Evolutionary conservation across 2,113 vertebrate genomes (phyloP).

Genomic region (Triplophysa rosa): DNA sequence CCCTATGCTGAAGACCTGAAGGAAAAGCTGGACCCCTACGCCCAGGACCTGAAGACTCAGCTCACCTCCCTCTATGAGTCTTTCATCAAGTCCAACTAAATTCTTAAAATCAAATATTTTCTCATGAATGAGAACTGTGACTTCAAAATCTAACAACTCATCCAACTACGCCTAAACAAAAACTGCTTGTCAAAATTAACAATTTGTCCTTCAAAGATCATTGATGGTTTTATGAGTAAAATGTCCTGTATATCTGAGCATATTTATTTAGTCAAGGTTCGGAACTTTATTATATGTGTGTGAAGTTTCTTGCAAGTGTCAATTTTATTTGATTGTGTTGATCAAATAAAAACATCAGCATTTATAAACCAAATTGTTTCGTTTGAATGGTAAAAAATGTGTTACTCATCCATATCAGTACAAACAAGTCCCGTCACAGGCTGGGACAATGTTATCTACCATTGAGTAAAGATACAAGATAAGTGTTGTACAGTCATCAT

Average conservation of each 20-base stretch:
- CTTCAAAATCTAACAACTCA: neutral
- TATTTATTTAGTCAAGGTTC: neutral
- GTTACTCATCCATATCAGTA: neutral
- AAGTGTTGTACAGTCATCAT: no score
- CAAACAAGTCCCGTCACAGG: neutral
- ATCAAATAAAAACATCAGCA: neutral
- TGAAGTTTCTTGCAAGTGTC: neutral
- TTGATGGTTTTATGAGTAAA: no score
- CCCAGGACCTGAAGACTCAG: slow-evolving; percentile 63
- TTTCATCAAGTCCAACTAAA: slow-evolving; percentile 60
- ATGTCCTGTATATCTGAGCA: neutral
- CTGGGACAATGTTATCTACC: no score
- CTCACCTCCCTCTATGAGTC: slow-evolving; percentile 61
- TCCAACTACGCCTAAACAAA: neutral
- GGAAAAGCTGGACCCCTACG: slow-evolving; percentile 63
- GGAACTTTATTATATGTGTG: neutral
- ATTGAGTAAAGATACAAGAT: no score
- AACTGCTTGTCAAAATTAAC: no score
- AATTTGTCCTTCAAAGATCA: no score
- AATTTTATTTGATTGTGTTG: neutral
- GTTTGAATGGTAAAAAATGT: neutral
- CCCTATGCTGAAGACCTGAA: slow-evolving; percentile 66
- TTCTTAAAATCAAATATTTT: neutral
- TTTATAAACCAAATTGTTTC: neutral
- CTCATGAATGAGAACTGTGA: neutral